Evolutionary conservation across 64 coral and sea anemone species (phyloP).

Genomic region (Platygyra sinensis): DNA sequence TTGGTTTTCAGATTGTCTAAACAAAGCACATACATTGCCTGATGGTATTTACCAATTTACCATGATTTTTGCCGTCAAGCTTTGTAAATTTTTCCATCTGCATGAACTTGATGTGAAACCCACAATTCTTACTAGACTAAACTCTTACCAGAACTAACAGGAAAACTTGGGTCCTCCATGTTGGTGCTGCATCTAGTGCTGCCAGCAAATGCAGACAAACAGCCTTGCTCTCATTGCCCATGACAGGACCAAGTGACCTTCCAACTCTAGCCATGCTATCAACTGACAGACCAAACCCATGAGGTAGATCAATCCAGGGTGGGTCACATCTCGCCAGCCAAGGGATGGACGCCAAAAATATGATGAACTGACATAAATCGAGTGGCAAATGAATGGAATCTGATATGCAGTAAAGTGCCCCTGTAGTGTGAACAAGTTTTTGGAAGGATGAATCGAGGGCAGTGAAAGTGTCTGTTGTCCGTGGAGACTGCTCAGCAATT

Average conservation of each 20-base stretch:
- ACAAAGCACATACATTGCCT: no score
- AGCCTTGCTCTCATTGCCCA: constrained; percentile 32
- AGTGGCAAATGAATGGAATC: constrained; percentile 44
- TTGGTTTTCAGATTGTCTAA: no score
- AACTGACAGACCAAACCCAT: constrained; percentile 68
- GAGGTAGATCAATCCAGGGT: constrained; percentile 73
- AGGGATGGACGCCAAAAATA: constrained; percentile 81
- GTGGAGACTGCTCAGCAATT: not conserved
- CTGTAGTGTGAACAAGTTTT: constrained; percentile 64
- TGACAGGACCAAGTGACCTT: not conserved
- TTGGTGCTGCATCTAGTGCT: constrained; percentile 70
- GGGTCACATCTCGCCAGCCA: constrained; percentile 63
- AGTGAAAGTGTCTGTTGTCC: no score
- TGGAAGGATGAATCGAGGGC: constrained; percentile 11
- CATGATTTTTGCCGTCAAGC: no score
- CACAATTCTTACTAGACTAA: no score
- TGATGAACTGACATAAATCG: constrained; percentile 63
- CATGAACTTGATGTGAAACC: not conserved
- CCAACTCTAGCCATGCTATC: constrained; percentile 61
- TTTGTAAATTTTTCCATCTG: no score
- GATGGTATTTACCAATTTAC: no score
- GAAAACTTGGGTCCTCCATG: constrained; percentile 80
- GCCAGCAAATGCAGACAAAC: constrained; percentile 68
- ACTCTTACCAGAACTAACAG: constrained; percentile 46
- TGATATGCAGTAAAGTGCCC: constrained; percentile 54